These are phyloP conservation scores for Hydrotaea diabolus DNA, from an alignment of 2,888 invertebrate genomes.

Conservation along the genomic window DNA sequence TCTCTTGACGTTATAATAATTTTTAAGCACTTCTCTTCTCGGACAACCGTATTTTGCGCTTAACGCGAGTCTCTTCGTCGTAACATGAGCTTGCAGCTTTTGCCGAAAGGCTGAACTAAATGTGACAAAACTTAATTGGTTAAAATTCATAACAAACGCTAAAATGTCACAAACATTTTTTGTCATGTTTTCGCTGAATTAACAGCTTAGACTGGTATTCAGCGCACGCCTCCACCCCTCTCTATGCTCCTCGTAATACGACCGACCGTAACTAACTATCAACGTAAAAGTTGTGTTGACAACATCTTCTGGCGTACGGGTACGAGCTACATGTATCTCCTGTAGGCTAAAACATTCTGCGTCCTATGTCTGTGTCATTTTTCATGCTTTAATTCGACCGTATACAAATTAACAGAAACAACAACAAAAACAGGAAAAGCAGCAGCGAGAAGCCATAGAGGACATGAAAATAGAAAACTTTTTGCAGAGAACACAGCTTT, in stretches of 20 bases:
- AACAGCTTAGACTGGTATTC: not conserved
- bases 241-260: not conserved
- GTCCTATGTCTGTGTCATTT: conserved; percentile 18
- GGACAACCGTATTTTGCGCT: not conserved
- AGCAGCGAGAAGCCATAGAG: not conserved
- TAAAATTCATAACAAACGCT: conserved; percentile 11
- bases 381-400: conserved; percentile 31
- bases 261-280: not conserved
- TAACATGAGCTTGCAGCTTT: not conserved
- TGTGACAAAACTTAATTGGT: conserved; percentile 2
- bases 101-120: not conserved
- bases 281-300: conserved; percentile 15
- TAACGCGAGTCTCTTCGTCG: not conserved
- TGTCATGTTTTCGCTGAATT: conserved; percentile 4
- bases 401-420: conserved; percentile 14
- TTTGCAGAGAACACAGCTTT: not conserved
- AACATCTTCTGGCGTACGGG: conserved; percentile 8
- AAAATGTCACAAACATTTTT: not conserved
- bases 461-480: not conserved
- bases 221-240: not conserved
- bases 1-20: no score
- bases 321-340: not conserved
- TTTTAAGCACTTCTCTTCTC: not conserved
- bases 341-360: not conserved
- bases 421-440: not conserved